Evolutionary conservation across 2,888 invertebrate genomes (phyloP).

Genomic region (Lissonota sp.): DNA sequence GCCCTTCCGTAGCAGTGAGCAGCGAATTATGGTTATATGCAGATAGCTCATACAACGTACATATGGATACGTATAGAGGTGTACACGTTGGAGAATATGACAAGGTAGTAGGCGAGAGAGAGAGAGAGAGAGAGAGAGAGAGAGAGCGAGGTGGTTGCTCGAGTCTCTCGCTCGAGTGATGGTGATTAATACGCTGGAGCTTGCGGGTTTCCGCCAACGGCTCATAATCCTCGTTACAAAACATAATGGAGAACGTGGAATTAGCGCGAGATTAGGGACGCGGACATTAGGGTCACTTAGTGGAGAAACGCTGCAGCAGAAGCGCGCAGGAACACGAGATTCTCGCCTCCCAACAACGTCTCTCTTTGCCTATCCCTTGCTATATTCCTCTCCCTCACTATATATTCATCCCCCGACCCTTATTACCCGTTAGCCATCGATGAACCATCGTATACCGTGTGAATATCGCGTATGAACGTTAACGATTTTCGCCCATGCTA

Average conservation of each 20-base stretch:
- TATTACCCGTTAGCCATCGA: slow-evolving; percentile 43
- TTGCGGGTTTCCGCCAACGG: slow-evolving; percentile 56
- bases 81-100: slow-evolving; percentile 27
- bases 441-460: slow-evolving; percentile 16
- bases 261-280: slow-evolving; percentile 70
- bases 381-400: background rate
- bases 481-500: slow-evolving; percentile 39
- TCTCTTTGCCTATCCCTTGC: no score
- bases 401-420: slow-evolving; percentile 25
- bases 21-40: slow-evolving; percentile 40
- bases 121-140: slow-evolving; percentile 8
- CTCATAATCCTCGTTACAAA: slow-evolving; percentile 68
- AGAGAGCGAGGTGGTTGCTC: slow-evolving; percentile 14
- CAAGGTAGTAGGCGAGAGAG: slow-evolving; percentile 2
- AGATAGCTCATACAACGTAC: slow-evolving; percentile 22
- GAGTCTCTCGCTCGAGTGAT: slow-evolving; percentile 66
- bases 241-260: slow-evolving; percentile 64
- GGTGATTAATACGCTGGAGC: slow-evolving; percentile 71
- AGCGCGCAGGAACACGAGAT: slow-evolving; percentile 18
- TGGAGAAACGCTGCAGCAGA: slow-evolving; percentile 29
- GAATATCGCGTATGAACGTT: slow-evolving; percentile 29
- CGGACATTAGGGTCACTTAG: slow-evolving; percentile 70
- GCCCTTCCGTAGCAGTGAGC: slow-evolving; percentile 44
- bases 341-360: slow-evolving; percentile 1
- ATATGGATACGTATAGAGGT: background rate